Conservation (phyloP, 1,140 invertebrate species). For the Hycleus phaleratus region DNA sequence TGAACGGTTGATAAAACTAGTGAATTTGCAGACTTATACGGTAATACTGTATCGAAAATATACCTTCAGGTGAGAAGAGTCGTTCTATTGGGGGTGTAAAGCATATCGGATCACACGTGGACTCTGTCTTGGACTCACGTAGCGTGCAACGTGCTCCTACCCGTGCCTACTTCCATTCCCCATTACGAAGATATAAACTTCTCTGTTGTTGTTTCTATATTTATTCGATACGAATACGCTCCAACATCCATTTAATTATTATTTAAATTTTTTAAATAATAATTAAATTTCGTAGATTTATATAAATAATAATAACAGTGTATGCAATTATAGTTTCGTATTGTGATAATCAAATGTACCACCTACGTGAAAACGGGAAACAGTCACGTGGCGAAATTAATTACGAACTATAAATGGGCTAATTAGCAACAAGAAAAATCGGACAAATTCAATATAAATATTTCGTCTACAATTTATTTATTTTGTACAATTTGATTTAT, state of each 20-base stretch:
- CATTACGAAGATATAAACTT: constrained; percentile 4
- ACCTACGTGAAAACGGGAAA: too few relatives aligned
- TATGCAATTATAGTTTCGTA: too few relatives aligned
- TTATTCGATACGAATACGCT: neutral
- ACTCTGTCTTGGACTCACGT: constrained; percentile 10
- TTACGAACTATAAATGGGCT: too few relatives aligned
- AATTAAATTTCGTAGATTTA: too few relatives aligned
- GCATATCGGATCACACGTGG: constrained; percentile 19
- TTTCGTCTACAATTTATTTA: too few relatives aligned
- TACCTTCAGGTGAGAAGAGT: constrained; percentile 16
- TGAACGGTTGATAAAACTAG: neutral
- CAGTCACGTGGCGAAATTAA: too few relatives aligned
- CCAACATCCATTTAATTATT: neutral
- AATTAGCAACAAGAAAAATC: too few relatives aligned
- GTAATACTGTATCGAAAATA: constrained; percentile 8
- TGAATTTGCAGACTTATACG: constrained; percentile 7
- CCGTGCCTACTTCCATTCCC: constrained; percentile 3
- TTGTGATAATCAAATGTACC: too few relatives aligned
- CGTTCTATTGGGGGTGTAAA: constrained; percentile 3
- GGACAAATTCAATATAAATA: too few relatives aligned
- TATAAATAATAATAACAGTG: too few relatives aligned
- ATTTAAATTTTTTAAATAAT: neutral
- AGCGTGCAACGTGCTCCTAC: constrained; percentile 16
- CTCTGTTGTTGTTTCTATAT: constrained; percentile 6
- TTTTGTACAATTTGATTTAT: too few relatives aligned